phyloP scores from a whole-genome alignment of 2,113 vertebrate species.

The Podiceps cristatus region DNA sequence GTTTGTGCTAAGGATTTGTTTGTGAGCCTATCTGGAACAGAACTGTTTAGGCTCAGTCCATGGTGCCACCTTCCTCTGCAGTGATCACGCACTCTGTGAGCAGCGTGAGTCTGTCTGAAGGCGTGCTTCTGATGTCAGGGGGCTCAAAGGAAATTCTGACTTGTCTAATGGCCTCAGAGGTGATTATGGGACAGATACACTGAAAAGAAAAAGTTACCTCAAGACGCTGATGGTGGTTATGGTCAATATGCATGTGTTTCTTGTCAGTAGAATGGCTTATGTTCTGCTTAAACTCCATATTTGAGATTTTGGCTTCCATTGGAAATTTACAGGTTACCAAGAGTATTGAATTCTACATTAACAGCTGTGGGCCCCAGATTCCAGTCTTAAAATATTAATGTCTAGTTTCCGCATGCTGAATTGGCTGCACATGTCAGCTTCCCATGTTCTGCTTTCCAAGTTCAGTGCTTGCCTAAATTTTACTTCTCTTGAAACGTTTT shows the following conservation, averaged over 20 bases:
- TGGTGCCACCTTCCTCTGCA: neutral
- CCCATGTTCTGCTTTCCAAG: conserved; percentile 30
- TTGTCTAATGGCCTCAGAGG: neutral
- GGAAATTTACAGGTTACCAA: conserved; percentile 15
- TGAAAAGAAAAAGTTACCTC: neutral
- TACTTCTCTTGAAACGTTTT: conserved; percentile 21
- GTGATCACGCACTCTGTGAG: neutral
- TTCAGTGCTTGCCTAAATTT: neutral
- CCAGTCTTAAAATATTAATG: conserved; percentile 29
- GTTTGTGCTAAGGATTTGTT: neutral
- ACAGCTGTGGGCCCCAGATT: conserved; percentile 36
- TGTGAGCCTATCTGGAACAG: neutral
- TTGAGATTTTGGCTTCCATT: neutral
- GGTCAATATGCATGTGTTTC: neutral
- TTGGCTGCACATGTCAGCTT: conserved; percentile 41
- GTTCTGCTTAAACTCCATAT: neutral
- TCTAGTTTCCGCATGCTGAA: conserved; percentile 23
- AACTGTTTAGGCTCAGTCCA: neutral
- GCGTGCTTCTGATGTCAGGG: neutral
- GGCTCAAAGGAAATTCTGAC: neutral
- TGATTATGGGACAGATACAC: neutral
- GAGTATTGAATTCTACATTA: conserved; percentile 13
- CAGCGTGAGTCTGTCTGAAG: neutral
- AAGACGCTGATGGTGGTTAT: neutral
- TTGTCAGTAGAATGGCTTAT: neutral